Evolutionary conservation across 2,113 vertebrate genomes (phyloP), one percentile per base, ranked within the genome.

Genomic region (Odocoileus virginianus): DNA sequence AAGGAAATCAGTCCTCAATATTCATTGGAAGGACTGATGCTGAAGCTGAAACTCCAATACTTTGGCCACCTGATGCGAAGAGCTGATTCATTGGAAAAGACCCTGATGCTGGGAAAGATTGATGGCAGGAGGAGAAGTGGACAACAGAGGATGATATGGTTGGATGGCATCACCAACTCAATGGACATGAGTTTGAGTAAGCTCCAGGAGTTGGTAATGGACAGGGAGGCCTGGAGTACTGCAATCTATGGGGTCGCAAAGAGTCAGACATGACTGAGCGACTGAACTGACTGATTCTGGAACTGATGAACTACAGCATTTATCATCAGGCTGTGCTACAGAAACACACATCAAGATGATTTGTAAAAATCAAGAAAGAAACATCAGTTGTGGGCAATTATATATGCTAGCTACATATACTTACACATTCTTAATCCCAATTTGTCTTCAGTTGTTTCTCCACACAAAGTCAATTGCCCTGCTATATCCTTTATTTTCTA

Each of bases 351-450:
- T 5, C n/a, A 91, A 95, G 78, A 78, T 58, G 12, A 58, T 89
- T 54, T 40, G 43, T 89, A 55, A 92, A 58, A 92, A 25, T 86
- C n/a, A 85, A 97, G 58, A 58, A 84, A 86, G 67, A 91, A 76
- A 21, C 17, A 54, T 60, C 4, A 47, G 21, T 57, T 45, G 3
- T 57, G 36, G 28, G 10, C 10, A 86, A 23, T 64, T 47, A 33
- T 47, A 1, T 83, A 79, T 52, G 11, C 33, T 15, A 2, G 54
- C 27, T 82, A 8, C 2, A 58, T 52, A 64, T 23, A 85, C 52
- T 92, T 85, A n/a, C 0, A 52, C 5, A 67, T 21, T 43, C 16
- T 64, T 21, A 30, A 71, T 33, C 30, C 40, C 57, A 74, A 19
- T 33, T 61, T 2, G 5, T 23, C 45, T 78, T 50, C 45, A 92